Evolutionary conservation across 2,113 vertebrate species (phyloP).

Genomic region (Cololabis saira): DNA sequence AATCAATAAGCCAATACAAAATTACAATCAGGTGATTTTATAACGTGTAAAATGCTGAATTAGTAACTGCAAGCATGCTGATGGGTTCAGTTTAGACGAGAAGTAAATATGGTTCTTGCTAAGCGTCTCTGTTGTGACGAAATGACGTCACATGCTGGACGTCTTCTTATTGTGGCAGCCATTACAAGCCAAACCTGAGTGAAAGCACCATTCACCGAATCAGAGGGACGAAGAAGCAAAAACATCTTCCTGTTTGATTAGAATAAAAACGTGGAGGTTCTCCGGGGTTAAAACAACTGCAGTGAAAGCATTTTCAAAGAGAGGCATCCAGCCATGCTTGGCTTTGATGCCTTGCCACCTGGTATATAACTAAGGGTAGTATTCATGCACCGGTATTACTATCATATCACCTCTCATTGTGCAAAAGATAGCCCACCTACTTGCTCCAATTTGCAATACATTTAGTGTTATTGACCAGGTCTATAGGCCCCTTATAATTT

Average conservation of each 20-base stretch:
- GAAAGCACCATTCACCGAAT: slow-evolving; percentile 1
- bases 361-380: slow-evolving; percentile 37
- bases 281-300: slow-evolving; percentile 15
- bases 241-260: neutral
- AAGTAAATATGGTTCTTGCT: no score
- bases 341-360: slow-evolving; percentile 45
- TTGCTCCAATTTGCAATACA: slow-evolving; percentile 59
- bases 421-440: slow-evolving; percentile 61
- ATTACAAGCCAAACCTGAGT: no score
- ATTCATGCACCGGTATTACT: slow-evolving; percentile 48
- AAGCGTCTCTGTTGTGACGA: no score
- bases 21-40: no score
- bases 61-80: no score
- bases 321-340: slow-evolving; percentile 7
- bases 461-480: slow-evolving; percentile 69
- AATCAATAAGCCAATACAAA: no score
- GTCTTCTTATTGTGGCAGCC: no score
- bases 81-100: no score
- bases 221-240: neutral
- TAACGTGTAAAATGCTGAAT: no score
- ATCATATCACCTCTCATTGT: slow-evolving; percentile 54
- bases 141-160: no score
- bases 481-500: slow-evolving; percentile 61
- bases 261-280: slow-evolving; percentile 12
- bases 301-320: slow-evolving; percentile 28